These are phyloP conservation scores for Apostichopus leukothele DNA, from an alignment of 53 echinoderm and acorn worm species.

Conservation along the genomic window DNA sequence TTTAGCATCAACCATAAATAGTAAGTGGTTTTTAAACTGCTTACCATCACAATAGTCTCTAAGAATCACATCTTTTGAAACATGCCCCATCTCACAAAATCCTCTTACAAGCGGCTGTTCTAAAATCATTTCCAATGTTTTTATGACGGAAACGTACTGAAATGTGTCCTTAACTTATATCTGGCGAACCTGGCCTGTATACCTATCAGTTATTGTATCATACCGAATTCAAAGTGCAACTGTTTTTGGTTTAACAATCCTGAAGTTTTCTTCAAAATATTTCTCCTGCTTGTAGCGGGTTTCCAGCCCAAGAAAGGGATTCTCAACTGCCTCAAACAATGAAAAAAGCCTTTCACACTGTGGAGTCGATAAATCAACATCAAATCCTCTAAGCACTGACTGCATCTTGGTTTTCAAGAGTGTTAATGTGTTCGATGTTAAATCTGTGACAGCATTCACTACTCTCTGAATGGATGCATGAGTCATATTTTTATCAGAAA, in stretches of 20 bases:
- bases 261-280: conserved; percentile 41
- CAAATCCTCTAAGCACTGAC: conserved; percentile 12
- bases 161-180: conserved; percentile 35
- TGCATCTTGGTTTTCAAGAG: conserved; percentile 21
- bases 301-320: conserved; percentile 46
- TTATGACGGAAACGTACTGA: conserved; percentile 37
- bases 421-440: conserved; percentile 22
- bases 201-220: conserved; percentile 34
- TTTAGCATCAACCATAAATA: conserved; percentile 27
- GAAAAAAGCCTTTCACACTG: conserved; percentile 21
- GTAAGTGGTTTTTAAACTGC: conserved; percentile 29
- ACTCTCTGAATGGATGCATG: conserved; percentile 47
- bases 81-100: background rate
- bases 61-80: conserved; percentile 31
- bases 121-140: conserved; percentile 27
- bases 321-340: conserved; percentile 3
- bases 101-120: conserved; percentile 13
- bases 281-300: conserved; percentile 45
- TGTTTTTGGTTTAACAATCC: conserved; percentile 34
- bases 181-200: conserved; percentile 30
- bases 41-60: conserved; percentile 53
- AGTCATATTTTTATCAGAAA: conserved; percentile 49
- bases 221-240: conserved; percentile 37
- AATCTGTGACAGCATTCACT: conserved; percentile 15
- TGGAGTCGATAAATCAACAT: background rate